phyloP scores from a whole-genome alignment of 2,888 invertebrate species.

The Drosophila prolongata region DNA sequence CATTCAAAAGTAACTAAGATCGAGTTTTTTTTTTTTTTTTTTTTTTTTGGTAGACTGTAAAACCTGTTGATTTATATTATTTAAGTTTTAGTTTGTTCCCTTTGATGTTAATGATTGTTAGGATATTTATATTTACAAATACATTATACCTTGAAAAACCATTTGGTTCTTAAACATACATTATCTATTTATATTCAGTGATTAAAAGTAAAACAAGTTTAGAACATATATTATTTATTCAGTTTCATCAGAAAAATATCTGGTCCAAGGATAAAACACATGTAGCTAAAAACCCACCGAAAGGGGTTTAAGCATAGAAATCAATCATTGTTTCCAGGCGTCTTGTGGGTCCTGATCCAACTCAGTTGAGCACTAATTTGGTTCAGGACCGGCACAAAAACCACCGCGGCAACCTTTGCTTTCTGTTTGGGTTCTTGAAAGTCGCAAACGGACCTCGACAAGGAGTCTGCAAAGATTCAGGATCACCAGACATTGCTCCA shows the following conservation, averaged over 20 bases:
- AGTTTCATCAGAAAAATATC: background rate
- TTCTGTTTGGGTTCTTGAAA: background rate
- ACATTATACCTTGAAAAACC: no score
- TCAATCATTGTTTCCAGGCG: background rate
- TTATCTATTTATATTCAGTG: no score
- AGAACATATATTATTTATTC: background rate
- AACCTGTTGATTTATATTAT: no score
- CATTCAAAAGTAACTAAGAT: background rate
- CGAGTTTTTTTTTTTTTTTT: no score
- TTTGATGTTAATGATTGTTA: no score
- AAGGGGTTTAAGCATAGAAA: background rate
- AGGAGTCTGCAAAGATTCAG: conserved; percentile 43
- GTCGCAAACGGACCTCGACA: conserved; percentile 41
- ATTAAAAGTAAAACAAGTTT: no score
- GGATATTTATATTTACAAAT: no score
- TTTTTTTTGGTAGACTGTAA: no score
- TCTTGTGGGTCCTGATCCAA: background rate
- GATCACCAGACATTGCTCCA: conserved; percentile 23
- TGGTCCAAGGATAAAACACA: background rate
- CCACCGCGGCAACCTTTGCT: background rate
- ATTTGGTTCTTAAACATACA: no score
- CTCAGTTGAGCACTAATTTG: conserved; percentile 12
- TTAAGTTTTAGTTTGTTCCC: no score
- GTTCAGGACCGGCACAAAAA: background rate
- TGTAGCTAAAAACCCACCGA: background rate